Conservation (phyloP, 1,140 invertebrate genomes). For the Drosophila pallidifrons region DNA sequence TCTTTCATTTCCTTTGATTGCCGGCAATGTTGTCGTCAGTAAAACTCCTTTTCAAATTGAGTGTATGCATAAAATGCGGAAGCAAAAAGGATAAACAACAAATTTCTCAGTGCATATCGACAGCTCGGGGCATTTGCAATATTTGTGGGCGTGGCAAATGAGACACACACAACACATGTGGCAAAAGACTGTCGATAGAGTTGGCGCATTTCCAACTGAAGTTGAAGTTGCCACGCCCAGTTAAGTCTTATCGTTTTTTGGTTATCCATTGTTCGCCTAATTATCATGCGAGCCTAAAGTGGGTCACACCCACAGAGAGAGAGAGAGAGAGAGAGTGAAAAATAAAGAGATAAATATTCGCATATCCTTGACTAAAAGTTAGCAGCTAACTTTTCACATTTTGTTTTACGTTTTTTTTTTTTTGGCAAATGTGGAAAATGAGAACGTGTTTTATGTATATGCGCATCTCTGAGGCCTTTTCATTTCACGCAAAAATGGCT, state of each 20-base stretch:
- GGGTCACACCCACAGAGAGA: constrained; percentile 8
- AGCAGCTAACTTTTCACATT: constrained; percentile 25
- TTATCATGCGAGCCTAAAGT: constrained; percentile 23
- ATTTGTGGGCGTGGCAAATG: constrained; percentile 20
- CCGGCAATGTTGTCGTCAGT: neutral
- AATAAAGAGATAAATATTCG: neutral
- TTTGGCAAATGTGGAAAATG: constrained; percentile 11
- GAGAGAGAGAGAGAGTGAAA: neutral
- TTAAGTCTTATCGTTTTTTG: constrained; percentile 2
- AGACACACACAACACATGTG: constrained; percentile 3
- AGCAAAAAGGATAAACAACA: constrained; percentile 37
- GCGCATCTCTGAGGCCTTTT: constrained; percentile 8
- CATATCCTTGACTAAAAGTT: constrained; percentile 30
- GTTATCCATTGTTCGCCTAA: constrained; percentile 21
- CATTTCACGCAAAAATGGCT: constrained; percentile 18
- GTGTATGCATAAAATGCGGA: constrained; percentile 21
- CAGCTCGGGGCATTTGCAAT: constrained; percentile 7
- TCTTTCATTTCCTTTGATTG: neutral
- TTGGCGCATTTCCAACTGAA: constrained; percentile 8
- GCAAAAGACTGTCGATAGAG: neutral
- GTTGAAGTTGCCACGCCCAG: constrained; percentile 24
- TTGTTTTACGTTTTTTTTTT: neutral
- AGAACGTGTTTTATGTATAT: constrained; percentile 6
- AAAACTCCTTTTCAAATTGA: neutral
- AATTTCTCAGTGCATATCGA: constrained; percentile 25